These are phyloP conservation scores for Ailurus styani DNA, from an alignment of 2,113 vertebrate genomes.

Conservation along the genomic window DNA sequence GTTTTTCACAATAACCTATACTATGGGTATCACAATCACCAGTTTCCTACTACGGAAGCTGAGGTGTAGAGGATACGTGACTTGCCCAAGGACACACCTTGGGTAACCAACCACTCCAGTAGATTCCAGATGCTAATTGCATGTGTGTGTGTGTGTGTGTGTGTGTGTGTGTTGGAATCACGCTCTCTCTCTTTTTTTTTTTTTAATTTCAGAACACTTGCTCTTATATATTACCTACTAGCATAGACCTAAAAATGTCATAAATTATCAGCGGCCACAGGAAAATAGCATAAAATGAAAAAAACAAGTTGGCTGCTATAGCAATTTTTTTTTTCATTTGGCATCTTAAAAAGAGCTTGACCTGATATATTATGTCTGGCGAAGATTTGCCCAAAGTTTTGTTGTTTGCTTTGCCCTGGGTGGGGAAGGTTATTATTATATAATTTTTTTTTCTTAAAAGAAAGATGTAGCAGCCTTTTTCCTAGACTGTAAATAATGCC, in stretches of 20 bases:
- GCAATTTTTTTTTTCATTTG: not conserved
- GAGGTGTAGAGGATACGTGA: not conserved
- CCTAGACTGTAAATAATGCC: not conserved
- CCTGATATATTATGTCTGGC: not conserved
- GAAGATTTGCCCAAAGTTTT: conserved; percentile 13
- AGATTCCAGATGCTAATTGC: not conserved
- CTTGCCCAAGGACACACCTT: not conserved
- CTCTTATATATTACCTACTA: not conserved
- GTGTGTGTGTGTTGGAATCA: not conserved
- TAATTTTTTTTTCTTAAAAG: not conserved
- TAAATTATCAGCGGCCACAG: not conserved
- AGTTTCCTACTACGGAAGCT: not conserved
- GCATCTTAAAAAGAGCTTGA: not conserved
- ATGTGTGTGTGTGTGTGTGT: not conserved
- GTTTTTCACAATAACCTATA: not conserved
- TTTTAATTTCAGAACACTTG: not conserved
- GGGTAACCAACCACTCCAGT: not conserved
- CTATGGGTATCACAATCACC: not conserved
- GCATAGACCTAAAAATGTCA: not conserved
- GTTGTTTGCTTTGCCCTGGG: not conserved
- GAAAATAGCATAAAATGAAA: not conserved
- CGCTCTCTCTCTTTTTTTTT: not conserved
- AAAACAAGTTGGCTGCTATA: not conserved
- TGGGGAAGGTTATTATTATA: not conserved
- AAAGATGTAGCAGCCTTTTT: not conserved